Percentiles rank a stretch among this genome's conserved stretches.
phyloP scores from a whole-genome alignment of 1,140 invertebrate species.

The Melitaea cinxia region DNA sequence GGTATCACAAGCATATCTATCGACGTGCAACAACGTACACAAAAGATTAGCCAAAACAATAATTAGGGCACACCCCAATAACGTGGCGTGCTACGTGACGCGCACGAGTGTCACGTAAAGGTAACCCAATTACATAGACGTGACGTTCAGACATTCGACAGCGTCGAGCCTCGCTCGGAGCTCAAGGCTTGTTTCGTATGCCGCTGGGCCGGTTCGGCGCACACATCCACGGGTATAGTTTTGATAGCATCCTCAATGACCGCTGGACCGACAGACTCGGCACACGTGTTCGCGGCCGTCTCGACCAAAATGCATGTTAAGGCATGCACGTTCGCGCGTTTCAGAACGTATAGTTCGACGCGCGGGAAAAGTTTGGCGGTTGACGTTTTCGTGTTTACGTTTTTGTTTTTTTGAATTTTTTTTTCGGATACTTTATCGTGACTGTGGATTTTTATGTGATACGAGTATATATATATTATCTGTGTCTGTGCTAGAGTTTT shows the following conservation, averaged over 20 bases:
- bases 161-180: conserved; percentile 41
- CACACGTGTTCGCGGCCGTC: conserved; percentile 63
- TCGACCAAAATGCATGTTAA: conserved; percentile 70
- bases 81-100: conserved; percentile 56
- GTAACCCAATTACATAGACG: conserved; percentile 76
- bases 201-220: conserved; percentile 71
- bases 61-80: conserved; percentile 73
- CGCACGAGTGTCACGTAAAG: conserved; percentile 68
- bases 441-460: conserved; percentile 40
- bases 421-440: conserved; percentile 29
- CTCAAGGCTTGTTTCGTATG: conserved; percentile 73
- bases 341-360: conserved; percentile 50
- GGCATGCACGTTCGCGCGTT: conserved; percentile 48
- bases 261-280: conserved; percentile 76
- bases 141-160: conserved; percentile 72
- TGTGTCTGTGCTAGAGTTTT: conserved; percentile 17
- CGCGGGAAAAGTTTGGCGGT: conserved; percentile 66
- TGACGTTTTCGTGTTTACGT: conserved; percentile 31
- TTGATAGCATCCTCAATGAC: conserved; percentile 81
- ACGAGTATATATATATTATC: conserved; percentile 17
- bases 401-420: conserved; percentile 49
- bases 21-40: conserved; percentile 6
- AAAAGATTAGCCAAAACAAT: conserved; percentile 55
- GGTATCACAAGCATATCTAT: neutral
- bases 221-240: conserved; percentile 73